Percentiles rank a stretch among this genome's conserved stretches.
These are phyloP conservation scores for Cranoglanis bouderius DNA, from an alignment of 2,113 vertebrate species.

Conservation along the genomic window DNA sequence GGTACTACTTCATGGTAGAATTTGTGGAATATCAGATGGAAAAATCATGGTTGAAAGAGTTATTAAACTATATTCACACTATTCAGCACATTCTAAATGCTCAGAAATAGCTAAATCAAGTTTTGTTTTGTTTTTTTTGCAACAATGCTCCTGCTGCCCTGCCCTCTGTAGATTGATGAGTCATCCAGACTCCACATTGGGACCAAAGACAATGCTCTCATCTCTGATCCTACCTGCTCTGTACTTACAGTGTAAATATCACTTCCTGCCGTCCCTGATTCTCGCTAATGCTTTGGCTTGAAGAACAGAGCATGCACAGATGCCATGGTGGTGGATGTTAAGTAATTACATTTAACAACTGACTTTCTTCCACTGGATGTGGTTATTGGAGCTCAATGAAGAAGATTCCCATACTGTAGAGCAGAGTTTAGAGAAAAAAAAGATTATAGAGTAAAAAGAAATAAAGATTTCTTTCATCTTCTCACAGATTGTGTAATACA, in stretches of 20 bases:
- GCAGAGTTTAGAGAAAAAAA: neutral
- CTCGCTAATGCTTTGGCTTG: slow-evolving; percentile 15
- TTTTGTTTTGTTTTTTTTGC: neutral
- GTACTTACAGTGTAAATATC: slow-evolving; percentile 13
- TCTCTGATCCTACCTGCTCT: slow-evolving; percentile 24
- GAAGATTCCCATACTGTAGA: neutral
- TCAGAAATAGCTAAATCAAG: neutral
- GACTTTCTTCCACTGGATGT: slow-evolving; percentile 25
- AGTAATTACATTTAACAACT: slow-evolving; percentile 46
- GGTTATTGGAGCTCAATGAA: neutral
- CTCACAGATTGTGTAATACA: neutral
- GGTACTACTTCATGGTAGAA: neutral
- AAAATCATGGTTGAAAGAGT: neutral
- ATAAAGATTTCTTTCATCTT: neutral
- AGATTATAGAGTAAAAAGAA: neutral
- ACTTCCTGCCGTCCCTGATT: slow-evolving; percentile 25
- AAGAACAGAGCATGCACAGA: slow-evolving; percentile 13
- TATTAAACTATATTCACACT: neutral
- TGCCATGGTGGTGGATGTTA: slow-evolving; percentile 35
- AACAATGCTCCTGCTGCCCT: neutral
- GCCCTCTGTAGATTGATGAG: neutral
- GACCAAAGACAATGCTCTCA: neutral
- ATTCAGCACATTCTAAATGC: neutral
- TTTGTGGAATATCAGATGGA: neutral
- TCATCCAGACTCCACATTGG: slow-evolving; percentile 24